A percentile compares a stretch with the other conserved stretches of the same genome.
Conservation (phyloP, 2,888 invertebrate genomes). For the Escarpia spicata region DNA sequence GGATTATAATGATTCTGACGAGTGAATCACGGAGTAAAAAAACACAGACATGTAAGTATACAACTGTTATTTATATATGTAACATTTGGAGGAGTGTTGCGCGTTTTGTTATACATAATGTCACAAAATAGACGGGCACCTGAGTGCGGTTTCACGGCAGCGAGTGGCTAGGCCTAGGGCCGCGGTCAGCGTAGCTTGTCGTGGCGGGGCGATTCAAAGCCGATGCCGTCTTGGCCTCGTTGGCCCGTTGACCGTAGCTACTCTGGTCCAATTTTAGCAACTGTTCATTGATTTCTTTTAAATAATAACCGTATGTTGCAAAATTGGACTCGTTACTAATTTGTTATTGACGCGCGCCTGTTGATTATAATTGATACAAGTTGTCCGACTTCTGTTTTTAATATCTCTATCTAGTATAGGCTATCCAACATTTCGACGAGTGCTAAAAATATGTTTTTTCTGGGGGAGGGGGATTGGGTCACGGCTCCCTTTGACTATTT, state of each 20-base stretch:
- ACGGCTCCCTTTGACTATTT: too few species aligned
- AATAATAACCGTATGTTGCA: not conserved
- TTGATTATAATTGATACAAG: not conserved
- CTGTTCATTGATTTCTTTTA: not conserved
- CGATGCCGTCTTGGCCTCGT: not conserved
- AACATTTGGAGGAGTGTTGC: not conserved
- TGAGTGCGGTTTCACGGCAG: not conserved
- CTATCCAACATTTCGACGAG: too few species aligned
- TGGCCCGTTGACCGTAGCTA: not conserved
- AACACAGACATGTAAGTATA: constrained; percentile 13
- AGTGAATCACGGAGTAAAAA: not conserved
- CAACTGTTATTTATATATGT: not conserved
- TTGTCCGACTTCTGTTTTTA: not conserved
- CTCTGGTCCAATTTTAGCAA: not conserved
- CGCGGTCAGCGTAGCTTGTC: not conserved
- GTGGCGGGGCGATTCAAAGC: not conserved
- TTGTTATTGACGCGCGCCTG: not conserved
- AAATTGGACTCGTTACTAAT: not conserved
- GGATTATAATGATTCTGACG: constrained; percentile 9
- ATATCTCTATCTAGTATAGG: not conserved
- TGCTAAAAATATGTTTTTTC: too few species aligned
- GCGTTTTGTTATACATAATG: not conserved
- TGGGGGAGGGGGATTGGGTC: too few species aligned
- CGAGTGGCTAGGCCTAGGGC: not conserved
- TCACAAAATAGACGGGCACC: not conserved